Conservation (phyloP, 2,888 invertebrate genomes). For the Parnassius mnemosyne region DNA sequence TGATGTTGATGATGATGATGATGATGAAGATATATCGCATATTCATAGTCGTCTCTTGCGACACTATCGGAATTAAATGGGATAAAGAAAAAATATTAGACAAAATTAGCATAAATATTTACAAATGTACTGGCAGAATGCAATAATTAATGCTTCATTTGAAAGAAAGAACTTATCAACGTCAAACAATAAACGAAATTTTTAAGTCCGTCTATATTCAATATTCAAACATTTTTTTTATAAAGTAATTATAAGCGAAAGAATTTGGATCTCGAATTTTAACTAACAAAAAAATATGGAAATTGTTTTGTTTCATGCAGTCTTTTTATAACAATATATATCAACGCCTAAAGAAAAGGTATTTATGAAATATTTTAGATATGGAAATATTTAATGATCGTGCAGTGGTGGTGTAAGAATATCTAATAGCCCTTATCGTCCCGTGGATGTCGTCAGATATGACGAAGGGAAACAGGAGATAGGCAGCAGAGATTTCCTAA, state of each 20-base stretch:
- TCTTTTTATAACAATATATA: conserved; percentile 5
- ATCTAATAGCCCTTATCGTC: too few relatives aligned
- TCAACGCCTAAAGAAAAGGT: conserved; percentile 23
- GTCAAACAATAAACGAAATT: conserved; percentile 19
- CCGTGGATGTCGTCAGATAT: too few relatives aligned
- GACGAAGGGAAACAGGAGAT: too few relatives aligned
- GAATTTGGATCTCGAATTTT: conserved; percentile 21
- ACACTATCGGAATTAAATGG: not conserved
- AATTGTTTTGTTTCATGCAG: conserved; percentile 28
- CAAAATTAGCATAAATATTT: not conserved
- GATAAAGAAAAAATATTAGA: not conserved
- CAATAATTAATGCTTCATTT: not conserved
- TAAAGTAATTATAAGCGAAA: conserved; percentile 27
- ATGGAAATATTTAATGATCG: too few relatives aligned
- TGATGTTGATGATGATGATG: too few relatives aligned
- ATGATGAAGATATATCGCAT: not conserved
- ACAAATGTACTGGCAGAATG: conserved; percentile 4
- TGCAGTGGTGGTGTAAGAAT: too few relatives aligned
- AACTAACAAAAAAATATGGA: conserved; percentile 38
- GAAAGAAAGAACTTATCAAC: conserved; percentile 1
- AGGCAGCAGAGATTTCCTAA: too few relatives aligned
- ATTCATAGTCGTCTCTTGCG: not conserved
- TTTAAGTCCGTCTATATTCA: conserved; percentile 21
- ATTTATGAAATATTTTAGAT: not conserved
- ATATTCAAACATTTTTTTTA: conserved; percentile 27